Evolutionary conservation across 2,888 invertebrate species (phyloP).

Genomic region (Hipparchia semele): DNA sequence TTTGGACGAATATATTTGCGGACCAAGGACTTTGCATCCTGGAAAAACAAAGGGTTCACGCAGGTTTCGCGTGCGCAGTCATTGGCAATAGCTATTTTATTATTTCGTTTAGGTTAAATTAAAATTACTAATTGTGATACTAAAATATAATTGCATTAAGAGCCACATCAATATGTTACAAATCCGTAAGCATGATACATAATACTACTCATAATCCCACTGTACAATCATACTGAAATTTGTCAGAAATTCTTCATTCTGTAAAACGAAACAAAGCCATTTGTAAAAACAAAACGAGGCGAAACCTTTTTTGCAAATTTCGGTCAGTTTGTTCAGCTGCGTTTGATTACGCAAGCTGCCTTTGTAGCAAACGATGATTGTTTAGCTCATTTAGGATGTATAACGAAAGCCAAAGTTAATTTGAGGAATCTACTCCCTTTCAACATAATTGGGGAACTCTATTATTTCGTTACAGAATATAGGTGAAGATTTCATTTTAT

Average conservation of each 20-base stretch:
- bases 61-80: too few species aligned
- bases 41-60: too few species aligned
- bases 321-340: slow-evolving; percentile 15
- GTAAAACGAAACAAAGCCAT: slow-evolving; percentile 19
- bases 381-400: slow-evolving; percentile 31
- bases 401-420: slow-evolving; percentile 30
- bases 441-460: slow-evolving; percentile 25
- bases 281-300: slow-evolving; percentile 24
- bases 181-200: too few species aligned
- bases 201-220: too few species aligned
- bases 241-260: not conserved
- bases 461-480: slow-evolving; percentile 21
- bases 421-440: slow-evolving; percentile 29
- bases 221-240: not conserved
- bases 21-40: too few species aligned
- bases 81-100: too few species aligned
- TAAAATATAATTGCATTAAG: too few species aligned
- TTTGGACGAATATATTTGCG: too few species aligned
- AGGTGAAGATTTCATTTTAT: slow-evolving; percentile 23
- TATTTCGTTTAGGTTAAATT: too few species aligned
- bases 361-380: slow-evolving; percentile 31
- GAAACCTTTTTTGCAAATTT: slow-evolving; percentile 29
- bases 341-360: slow-evolving; percentile 22
- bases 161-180: too few species aligned
- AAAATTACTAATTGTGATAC: too few species aligned